Evolutionary conservation across 2,113 vertebrate genomes (phyloP), one percentile per base, ranked within the genome.

Genomic region (Podarcis raffonei): DNA sequence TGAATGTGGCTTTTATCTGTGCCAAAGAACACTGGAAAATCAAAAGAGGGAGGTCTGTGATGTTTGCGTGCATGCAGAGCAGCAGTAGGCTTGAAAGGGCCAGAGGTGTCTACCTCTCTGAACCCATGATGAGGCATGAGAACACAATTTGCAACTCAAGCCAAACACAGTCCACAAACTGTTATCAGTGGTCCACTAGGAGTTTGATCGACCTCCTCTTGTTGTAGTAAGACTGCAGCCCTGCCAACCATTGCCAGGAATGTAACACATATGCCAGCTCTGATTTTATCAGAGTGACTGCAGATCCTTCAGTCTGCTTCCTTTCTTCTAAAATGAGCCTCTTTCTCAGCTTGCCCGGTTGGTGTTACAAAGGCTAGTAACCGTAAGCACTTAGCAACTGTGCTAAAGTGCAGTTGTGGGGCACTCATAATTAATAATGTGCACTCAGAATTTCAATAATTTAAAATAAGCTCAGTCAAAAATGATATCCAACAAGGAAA

Each of bases 361-460:
- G 83, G 0, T 81, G 88, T 94, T 93, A 90, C 91, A 91, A 94
- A 94, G 89, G 91, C 62, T 77, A 69, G 86, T 76, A 89, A 87
- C 89, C 85, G 86, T 86, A 89, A 37, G 77, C 88, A 89, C 91
- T 92, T 69, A 62, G 39, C 39, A 85, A 68, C 65, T 81, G 53
- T 80, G 22, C 30, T 5, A 53, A 25, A 84, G 69, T 59, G 48
- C 88, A 86, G 15, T 87, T 59, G 84, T 87, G 48, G 78, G 85
- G 85, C 77, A 32, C 86, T 88, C 85, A 83, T 78, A 90, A 7
- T 85, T 85, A 76, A 1, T 83, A 86, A 86, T 87, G 59, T 66
- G 90, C 94, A 92, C 94, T 93, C 91, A 91, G 85, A 90, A 90
- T 22, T 90, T 91, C 90, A 94, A 94, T 93, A 93, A 94, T 94